Evolutionary conservation across 2,113 vertebrate species (phyloP), one percentile per base, ranked within the genome.

Genomic region (Cryptoleucopteryx plumbea): DNA sequence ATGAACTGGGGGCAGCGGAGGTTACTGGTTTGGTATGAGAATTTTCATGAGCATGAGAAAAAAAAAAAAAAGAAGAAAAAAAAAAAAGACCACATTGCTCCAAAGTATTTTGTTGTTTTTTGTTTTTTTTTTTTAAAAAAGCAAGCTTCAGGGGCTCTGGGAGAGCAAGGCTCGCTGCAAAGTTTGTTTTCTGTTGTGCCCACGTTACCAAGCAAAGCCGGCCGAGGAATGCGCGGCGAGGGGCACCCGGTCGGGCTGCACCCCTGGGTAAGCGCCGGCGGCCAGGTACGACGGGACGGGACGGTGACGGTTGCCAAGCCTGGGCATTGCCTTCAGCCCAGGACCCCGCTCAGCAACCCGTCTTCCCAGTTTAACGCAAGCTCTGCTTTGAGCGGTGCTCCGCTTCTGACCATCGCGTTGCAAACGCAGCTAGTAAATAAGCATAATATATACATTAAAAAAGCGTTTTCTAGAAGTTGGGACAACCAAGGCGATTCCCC

Each of bases 141-240:
- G 48, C 50, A 84, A 86, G 81, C 83, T 90, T 87, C 73, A 75
- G 86, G 84, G 89, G 88, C 74, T 95, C 86, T 93, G 84, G 71
- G 91, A 95, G 94, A 89, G 23, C 36, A 80, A 77, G 13, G 70
- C 73, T 88, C 8, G 1, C 83, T 94, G 92, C 58, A 40, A 88
- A 94, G 94, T 97, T 96, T 97, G 70, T 97, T 95, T 96, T 96
- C 82, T 97, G 97, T 97, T 97, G 59, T 90, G 84, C 86, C 96
- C 93, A 87, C 0, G 91, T 97, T 95, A 94, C 97, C 97, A 96
- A 89, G 97, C 96, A 95, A 47, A 94, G 77, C 45, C 0, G 4
- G 61, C 8, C 0, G 2, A 92, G 88, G 94, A 95, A 96, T 56
- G 90, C 2, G 5, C 0, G 0, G 91, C 2, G 3, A 96, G 92